phyloP scores from a whole-genome alignment of 2,797 vertebrate genomes.

The Pipistrellus pipistrellus region DNA sequence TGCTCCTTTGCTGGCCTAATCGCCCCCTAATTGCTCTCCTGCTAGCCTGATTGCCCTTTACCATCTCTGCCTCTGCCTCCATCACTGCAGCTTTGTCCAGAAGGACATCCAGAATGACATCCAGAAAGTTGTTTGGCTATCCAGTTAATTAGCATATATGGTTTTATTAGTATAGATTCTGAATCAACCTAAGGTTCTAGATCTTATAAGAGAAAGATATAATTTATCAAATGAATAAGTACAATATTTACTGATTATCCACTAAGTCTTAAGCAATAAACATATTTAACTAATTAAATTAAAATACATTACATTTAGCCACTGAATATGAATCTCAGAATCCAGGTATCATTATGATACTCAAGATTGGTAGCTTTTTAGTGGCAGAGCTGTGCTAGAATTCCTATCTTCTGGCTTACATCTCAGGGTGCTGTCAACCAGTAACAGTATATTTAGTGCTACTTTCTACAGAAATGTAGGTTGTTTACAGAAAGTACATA shows the following conservation, averaged over 20 bases:
- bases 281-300: conserved; percentile 25
- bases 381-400: not conserved
- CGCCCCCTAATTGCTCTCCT: too few relatives aligned
- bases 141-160: too few relatives aligned
- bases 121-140: too few relatives aligned
- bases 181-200: not conserved
- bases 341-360: not conserved
- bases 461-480: not conserved
- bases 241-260: conserved; percentile 11
- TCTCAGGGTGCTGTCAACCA: not conserved
- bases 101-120: too few relatives aligned
- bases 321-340: conserved; percentile 45
- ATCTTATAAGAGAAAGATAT: conserved; percentile 8
- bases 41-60: too few relatives aligned
- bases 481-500: conserved; percentile 17
- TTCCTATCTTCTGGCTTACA: not conserved
- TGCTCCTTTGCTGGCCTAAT: too few relatives aligned
- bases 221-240: not conserved
- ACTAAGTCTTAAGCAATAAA: not conserved
- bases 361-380: not conserved
- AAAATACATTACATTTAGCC: conserved; percentile 37
- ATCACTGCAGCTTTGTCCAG: too few relatives aligned
- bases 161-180: not conserved
- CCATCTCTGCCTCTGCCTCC: too few relatives aligned
- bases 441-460: not conserved